These are phyloP conservation scores for Barypeithes pellucidus DNA, from an alignment of 2,888 invertebrate species.

Conservation along the genomic window DNA sequence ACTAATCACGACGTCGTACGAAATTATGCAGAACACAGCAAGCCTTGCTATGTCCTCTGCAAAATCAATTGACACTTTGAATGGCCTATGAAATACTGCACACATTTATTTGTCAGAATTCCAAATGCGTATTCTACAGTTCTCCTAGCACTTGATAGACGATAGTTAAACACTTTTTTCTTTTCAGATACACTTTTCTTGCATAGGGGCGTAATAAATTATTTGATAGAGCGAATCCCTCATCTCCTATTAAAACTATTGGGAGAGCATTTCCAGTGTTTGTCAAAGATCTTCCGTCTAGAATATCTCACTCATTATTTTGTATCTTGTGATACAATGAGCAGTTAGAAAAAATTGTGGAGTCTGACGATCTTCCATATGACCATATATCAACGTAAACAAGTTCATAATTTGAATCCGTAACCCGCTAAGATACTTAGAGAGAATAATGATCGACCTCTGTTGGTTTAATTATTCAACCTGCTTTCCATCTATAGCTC, in stretches of 20 bases:
- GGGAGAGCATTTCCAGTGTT: too few species aligned
- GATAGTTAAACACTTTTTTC: too few species aligned
- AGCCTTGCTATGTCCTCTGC: not conserved
- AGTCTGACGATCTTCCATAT: constrained; percentile 14
- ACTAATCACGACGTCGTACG: too few species aligned
- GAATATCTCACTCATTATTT: too few species aligned
- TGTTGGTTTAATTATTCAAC: constrained; percentile 6
- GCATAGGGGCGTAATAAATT: too few species aligned
- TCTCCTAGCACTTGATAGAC: too few species aligned
- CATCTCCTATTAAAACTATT: too few species aligned
- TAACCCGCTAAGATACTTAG: constrained; percentile 11
- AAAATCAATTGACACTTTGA: constrained; percentile 2
- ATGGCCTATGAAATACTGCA: not conserved
- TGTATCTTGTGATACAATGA: constrained; percentile 5
- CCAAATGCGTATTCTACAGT: too few species aligned
- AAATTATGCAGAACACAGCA: too few species aligned
- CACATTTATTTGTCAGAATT: too few species aligned
- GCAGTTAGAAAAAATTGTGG: constrained; percentile 4
- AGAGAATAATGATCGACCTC: constrained; percentile 6
- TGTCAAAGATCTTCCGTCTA: too few species aligned
- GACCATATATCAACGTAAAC: constrained; percentile 11
- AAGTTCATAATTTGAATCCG: constrained; percentile 13
- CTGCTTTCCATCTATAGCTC: constrained; percentile 5
- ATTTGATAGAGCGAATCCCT: too few species aligned
- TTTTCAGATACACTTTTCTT: not conserved